These are phyloP conservation scores for Pavo muticus DNA, from an alignment of 2,113 vertebrate species.

Conservation along the genomic window DNA sequence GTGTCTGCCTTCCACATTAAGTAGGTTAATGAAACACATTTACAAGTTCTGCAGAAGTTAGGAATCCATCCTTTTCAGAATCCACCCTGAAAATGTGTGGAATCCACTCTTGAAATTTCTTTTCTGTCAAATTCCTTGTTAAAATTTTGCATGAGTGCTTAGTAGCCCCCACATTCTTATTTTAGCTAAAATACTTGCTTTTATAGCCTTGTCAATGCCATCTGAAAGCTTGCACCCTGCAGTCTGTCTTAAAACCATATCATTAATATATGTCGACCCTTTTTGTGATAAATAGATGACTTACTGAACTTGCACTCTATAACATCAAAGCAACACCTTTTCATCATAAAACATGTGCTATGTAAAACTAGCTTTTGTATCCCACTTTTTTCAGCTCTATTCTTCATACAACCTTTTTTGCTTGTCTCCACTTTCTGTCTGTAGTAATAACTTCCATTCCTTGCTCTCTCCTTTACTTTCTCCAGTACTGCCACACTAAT, in stretches of 20 bases:
- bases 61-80: not conserved
- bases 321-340: constrained; percentile 32
- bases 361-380: constrained; percentile 10
- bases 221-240: not conserved
- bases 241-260: not conserved
- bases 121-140: not conserved
- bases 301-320: constrained; percentile 8
- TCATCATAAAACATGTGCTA: not conserved
- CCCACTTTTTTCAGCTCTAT: not conserved
- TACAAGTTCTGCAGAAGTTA: not conserved
- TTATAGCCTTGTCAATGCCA: not conserved
- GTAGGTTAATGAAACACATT: not conserved
- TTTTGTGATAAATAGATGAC: not conserved
- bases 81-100: no score
- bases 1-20: not conserved
- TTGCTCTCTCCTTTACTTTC: not conserved
- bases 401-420: not conserved
- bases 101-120: not conserved
- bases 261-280: not conserved
- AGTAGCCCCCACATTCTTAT: not conserved
- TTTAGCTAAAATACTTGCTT: not conserved
- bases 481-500: not conserved
- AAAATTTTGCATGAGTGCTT: not conserved
- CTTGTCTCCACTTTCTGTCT: not conserved
- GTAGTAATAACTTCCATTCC: not conserved